phyloP scores from a whole-genome alignment of 2,888 invertebrate species.

The Trilocha varians region DNA sequence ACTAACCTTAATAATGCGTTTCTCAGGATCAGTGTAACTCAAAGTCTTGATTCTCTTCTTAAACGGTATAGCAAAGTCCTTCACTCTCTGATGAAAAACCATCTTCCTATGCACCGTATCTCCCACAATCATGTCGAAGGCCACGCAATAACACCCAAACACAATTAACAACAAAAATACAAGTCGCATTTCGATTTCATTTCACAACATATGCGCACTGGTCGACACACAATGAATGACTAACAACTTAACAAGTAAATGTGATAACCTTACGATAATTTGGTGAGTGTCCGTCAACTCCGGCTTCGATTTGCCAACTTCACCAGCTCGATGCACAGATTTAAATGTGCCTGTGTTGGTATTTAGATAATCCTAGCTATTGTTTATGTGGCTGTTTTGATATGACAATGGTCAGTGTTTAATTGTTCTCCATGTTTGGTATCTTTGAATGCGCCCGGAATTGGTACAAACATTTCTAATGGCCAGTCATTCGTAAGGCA shows the following conservation, averaged over 20 bases:
- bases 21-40: conserved; percentile 52
- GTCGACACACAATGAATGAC: conserved; percentile 15
- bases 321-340: conserved; percentile 4
- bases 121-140: conserved; percentile 59
- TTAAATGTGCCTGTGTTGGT: conserved; percentile 1
- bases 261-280: conserved; percentile 41
- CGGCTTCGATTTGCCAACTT: conserved; percentile 18
- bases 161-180: conserved; percentile 32
- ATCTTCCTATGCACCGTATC: conserved; percentile 64
- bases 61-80: conserved; percentile 64
- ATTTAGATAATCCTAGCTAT: conserved; percentile 1
- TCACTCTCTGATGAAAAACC: conserved; percentile 63
- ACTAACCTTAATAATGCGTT: conserved; percentile 51
- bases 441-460: background rate
- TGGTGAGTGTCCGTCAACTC: conserved; percentile 24
- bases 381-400: conserved; percentile 2
- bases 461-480: background rate
- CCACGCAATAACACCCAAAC: conserved; percentile 35
- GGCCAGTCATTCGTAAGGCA: background rate
- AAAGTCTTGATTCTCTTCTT: conserved; percentile 56
- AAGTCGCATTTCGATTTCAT: conserved; percentile 48
- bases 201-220: conserved; percentile 26
- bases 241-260: conserved; percentile 1
- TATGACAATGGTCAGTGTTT: conserved; percentile 9
- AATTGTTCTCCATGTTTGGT: conserved; percentile 11